phyloP scores from a whole-genome alignment of 2,888 invertebrate genomes.

The Rhingia campestris region DNA sequence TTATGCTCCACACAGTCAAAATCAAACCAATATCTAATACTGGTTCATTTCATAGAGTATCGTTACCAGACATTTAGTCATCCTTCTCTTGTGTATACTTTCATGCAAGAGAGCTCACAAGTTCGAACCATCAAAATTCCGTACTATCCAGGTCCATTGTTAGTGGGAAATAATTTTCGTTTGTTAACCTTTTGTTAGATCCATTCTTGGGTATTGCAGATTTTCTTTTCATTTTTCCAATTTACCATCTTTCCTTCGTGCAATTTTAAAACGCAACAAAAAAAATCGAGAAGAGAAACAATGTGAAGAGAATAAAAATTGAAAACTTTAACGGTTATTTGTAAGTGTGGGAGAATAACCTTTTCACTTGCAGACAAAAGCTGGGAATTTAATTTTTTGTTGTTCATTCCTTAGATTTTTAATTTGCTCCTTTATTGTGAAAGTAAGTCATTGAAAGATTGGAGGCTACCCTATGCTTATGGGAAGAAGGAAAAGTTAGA shows the following conservation, averaged over 20 bases:
- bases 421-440: too few species aligned
- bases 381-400: conserved; percentile 25
- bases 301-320: conserved; percentile 4
- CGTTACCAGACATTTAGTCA: conserved; percentile 41
- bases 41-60: conserved; percentile 4
- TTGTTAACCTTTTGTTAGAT: conserved; percentile 38
- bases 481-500: background rate
- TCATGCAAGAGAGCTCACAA: background rate
- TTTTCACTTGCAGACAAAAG: conserved; percentile 37
- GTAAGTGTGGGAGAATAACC: conserved; percentile 16
- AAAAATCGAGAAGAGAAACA: background rate
- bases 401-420: conserved; percentile 8
- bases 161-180: conserved; percentile 55
- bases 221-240: background rate
- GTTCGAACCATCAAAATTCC: background rate
- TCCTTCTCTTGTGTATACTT: background rate
- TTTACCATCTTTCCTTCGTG: conserved; percentile 24
- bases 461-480: background rate
- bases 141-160: conserved; percentile 24
- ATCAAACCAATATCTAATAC: conserved; percentile 20
- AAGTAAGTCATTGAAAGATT: conserved; percentile 35
- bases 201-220: conserved; percentile 7
- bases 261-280: conserved; percentile 51
- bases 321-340: conserved; percentile 15
- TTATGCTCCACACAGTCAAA: conserved; percentile 9